Base-by-base conservation (phyloP, 2,888 invertebrate genomes). In the Callimorpha dominula region DNA sequence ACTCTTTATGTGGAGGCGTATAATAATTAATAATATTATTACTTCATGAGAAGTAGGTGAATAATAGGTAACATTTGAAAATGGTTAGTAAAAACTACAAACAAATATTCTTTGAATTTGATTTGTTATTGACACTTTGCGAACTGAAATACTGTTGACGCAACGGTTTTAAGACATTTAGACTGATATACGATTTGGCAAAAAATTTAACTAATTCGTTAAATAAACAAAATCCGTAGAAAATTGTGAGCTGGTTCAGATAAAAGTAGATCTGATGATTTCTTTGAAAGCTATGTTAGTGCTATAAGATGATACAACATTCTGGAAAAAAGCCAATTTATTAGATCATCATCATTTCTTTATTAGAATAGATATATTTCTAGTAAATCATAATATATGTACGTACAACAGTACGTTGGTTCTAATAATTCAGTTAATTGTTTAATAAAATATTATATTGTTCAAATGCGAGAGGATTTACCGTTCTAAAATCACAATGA, bases 251-350 rank as follows among this genome's bases (percentile, higher is more conserved):
- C 46, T 50, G 49, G 31, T 60, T 40, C 62, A 20, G 49, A 69
- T 69, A 49, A 40, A 62, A 63, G 63, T 63, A 63, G 17, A 50
- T 42, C 4, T 50, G 62, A 62, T 17, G 46, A 68, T 50, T 69
- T 69, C 62, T 14, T 7, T 40, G 69, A 50, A 69, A 69, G 62
- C 1, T 49, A n/a, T 60, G 60, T 60, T 31, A 1, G 60, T 60
- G 14, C 31, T 60, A 2, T 14, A 60, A 5, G 60, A 14, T 60
- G 60, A 60, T 63, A 57, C 57, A 31, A 63, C 15, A 50, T 4
- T 42, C 50, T 69, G 62, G 62, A 69, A 4, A 9, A 43, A 68
- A n/a, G 57, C 68, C 68, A 68, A 68, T 57, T 57, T 17, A 52
- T 40, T 4, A 17, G 42, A 54, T 8, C 1, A 40, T 31, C 31